phyloP scores from a whole-genome alignment of 2,888 invertebrate species.

The Cantharis rustica region DNA sequence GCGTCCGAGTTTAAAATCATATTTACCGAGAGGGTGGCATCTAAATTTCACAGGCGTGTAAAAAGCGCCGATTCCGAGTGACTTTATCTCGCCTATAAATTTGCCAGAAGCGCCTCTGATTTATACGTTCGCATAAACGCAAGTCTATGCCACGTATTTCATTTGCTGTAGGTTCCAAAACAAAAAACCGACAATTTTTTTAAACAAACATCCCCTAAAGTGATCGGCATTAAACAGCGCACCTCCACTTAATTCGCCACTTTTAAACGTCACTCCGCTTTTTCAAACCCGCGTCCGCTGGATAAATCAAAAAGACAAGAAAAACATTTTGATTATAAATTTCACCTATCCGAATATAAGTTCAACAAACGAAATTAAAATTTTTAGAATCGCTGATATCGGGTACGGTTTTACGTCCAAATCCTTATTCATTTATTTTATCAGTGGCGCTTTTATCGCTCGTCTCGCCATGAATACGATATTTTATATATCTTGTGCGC shows the following conservation, averaged over 20 bases:
- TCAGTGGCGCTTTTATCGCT: conserved; percentile 44
- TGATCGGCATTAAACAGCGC: neutral
- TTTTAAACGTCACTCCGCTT: neutral
- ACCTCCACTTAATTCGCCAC: neutral
- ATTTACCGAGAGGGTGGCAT: conserved; percentile 53
- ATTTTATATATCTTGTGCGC: conserved; percentile 43
- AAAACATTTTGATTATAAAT: neutral
- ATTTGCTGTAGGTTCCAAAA: conserved; percentile 29
- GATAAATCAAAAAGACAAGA: neutral
- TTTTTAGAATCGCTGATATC: conserved; percentile 34
- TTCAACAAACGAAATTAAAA: conserved; percentile 19
- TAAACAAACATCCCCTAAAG: neutral
- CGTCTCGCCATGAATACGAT: conserved; percentile 45
- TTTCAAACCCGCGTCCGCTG: neutral
- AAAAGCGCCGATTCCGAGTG: conserved; percentile 58
- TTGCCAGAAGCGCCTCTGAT: conserved; percentile 59
- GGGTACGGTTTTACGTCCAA: conserved; percentile 41
- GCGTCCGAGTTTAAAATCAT: conserved; percentile 55
- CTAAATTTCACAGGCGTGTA: conserved; percentile 58
- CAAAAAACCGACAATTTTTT: conserved; percentile 14
- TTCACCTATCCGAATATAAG: neutral
- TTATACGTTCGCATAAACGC: conserved; percentile 58
- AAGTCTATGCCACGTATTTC: conserved; percentile 33
- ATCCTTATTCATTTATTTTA: conserved; percentile 47
- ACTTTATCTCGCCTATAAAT: conserved; percentile 59